Percentiles rank a stretch among this genome's conserved stretches.
Evolutionary conservation across 2,797 vertebrate genomes (phyloP).

Genomic region (Bufotes viridis): DNA sequence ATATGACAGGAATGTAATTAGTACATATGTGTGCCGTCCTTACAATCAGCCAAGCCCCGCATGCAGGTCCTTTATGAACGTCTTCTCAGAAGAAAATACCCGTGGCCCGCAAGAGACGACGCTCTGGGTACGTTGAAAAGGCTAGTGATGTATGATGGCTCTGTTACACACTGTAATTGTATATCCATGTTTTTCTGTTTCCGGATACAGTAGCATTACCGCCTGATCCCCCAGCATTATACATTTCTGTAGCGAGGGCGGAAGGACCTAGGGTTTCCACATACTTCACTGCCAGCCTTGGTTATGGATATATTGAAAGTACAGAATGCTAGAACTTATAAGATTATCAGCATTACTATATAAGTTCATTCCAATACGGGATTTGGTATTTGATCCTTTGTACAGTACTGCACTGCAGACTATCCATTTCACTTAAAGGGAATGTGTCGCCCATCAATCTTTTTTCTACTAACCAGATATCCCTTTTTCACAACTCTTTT

Average conservation of each 20-base stretch:
- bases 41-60: slow-evolving; percentile 98
- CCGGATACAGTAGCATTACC: background rate
- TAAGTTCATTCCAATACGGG: background rate
- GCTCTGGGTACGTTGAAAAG: slow-evolving; percentile 93
- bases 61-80: slow-evolving; percentile 99
- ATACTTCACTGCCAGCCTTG: background rate
- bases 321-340: background rate
- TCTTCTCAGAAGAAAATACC: slow-evolving; percentile 99
- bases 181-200: slow-evolving; percentile 29
- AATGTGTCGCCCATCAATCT: no score
- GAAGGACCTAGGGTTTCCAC: background rate
- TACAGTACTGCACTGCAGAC: background rate
- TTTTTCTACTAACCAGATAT: no score
- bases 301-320: background rate
- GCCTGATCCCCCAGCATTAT: background rate
- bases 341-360: background rate
- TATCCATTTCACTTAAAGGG: background rate
- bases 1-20: slow-evolving; percentile 81
- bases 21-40: slow-evolving; percentile 94
- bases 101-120: slow-evolving; percentile 89
- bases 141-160: slow-evolving; percentile 70
- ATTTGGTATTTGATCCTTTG: background rate
- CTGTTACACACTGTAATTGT: slow-evolving; percentile 52
- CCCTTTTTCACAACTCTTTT: no score
- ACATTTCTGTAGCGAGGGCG: background rate